A percentile compares a stretch with the other conserved stretches of the same genome.
phyloP scores from a whole-genome alignment of 2,888 invertebrate species.

The Tachina fera region DNA sequence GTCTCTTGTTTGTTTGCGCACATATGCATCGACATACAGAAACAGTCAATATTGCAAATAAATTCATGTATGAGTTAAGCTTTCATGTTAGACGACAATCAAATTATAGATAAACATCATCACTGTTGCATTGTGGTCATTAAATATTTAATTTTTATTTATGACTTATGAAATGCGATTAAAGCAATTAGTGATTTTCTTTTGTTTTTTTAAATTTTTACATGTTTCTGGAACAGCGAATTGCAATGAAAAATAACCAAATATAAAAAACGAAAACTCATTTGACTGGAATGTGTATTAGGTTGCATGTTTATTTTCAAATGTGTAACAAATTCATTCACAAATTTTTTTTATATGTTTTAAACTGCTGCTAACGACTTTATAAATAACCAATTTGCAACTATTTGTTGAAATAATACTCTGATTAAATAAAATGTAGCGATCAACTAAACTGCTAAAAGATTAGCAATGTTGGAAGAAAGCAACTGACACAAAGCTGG shows the following conservation, averaged over 20 bases:
- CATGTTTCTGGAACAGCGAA: background rate
- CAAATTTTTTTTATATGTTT: conserved; percentile 7
- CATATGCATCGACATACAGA: background rate
- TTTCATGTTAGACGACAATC: conserved; percentile 71
- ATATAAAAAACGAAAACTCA: background rate
- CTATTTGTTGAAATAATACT: no score
- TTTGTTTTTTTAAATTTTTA: background rate
- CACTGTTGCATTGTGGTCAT: conserved; percentile 65
- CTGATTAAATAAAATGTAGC: background rate
- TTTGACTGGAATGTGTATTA: background rate
- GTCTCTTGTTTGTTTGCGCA: conserved; percentile 31
- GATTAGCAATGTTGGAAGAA: no score
- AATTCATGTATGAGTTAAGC: conserved; percentile 38
- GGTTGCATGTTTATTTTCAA: conserved; percentile 37
- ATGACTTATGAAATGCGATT: conserved; percentile 64
- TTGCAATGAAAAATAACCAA: background rate
- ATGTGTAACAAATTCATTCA: background rate
- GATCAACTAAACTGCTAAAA: background rate
- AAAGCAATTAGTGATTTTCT: conserved; percentile 63
- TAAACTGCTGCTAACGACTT: background rate
- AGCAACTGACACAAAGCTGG: no score
- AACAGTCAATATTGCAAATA: background rate
- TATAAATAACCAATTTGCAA: conserved; percentile 9
- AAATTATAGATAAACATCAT: conserved; percentile 67
- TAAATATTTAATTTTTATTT: conserved; percentile 65